Conservation (phyloP, 2,113 vertebrate genomes). For the Eublepharis macularius region DNA sequence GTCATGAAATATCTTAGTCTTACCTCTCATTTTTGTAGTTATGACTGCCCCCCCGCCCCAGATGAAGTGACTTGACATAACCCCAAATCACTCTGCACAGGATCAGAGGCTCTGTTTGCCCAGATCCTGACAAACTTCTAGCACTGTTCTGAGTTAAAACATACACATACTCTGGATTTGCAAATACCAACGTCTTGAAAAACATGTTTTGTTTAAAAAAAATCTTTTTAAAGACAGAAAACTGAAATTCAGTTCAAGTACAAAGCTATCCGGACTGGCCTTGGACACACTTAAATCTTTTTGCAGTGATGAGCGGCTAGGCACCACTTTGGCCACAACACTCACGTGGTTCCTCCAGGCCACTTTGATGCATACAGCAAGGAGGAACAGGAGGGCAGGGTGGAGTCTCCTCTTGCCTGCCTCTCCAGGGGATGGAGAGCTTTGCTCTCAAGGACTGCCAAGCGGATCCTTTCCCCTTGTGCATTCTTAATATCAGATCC, state of each 20-base stretch:
- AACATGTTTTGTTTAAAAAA: background rate
- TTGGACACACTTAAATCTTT: background rate
- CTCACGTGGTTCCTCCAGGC: too few species aligned
- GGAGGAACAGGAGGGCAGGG: background rate
- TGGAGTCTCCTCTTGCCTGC: background rate
- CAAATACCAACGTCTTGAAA: background rate
- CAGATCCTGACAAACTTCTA: too few species aligned
- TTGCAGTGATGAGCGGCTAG: background rate
- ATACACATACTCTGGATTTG: too few species aligned
- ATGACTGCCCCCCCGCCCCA: too few species aligned
- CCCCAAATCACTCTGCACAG: too few species aligned
- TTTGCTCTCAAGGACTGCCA: background rate
- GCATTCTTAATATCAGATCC: background rate
- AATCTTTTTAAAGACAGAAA: background rate
- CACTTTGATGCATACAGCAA: too few species aligned
- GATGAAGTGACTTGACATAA: too few species aligned
- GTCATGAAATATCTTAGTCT: too few species aligned
- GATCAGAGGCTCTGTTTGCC: too few species aligned
- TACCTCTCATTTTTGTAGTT: too few species aligned
- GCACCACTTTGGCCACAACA: background rate
- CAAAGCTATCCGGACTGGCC: background rate
- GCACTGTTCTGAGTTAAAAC: too few species aligned
- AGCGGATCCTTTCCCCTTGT: rapidly evolving
- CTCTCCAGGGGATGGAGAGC: background rate
- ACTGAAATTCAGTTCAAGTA: background rate